phyloP scores from a whole-genome alignment of 2,113 vertebrate genomes.

The Osmerus eperlanus region DNA sequence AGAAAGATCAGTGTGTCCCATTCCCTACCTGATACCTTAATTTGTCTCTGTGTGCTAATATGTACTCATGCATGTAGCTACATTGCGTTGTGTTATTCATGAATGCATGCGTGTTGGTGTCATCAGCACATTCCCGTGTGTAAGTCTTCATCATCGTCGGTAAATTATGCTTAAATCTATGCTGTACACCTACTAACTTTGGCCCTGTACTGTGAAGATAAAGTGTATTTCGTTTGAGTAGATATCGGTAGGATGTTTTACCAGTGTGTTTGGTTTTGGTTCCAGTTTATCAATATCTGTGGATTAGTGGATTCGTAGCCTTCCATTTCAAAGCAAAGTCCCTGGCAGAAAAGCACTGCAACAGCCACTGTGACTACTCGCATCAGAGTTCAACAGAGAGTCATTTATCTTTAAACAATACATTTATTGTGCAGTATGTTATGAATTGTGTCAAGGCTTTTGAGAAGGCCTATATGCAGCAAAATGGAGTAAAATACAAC shows the following conservation, averaged over 20 bases:
- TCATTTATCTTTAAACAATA: background rate
- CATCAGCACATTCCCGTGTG: slow-evolving; percentile 29
- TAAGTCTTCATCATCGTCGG: background rate
- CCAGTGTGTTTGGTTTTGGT: no score
- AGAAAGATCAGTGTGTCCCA: slow-evolving; percentile 34
- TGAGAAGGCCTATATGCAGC: no score
- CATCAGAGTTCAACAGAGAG: background rate
- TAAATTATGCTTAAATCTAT: background rate
- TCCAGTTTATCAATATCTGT: no score
- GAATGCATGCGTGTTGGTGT: slow-evolving; percentile 42
- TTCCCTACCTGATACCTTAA: slow-evolving; percentile 24
- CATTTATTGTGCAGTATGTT: no score
- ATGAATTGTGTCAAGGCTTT: no score
- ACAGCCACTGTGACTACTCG: background rate
- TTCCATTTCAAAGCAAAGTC: no score
- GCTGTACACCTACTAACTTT: background rate
- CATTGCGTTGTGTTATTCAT: slow-evolving; percentile 52
- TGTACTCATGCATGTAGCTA: slow-evolving; percentile 52
- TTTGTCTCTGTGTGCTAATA: slow-evolving; percentile 36
- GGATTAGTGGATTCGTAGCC: no score
- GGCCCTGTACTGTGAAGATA: background rate
- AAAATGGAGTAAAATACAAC: no score
- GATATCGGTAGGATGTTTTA: no score
- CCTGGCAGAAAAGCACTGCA: no score
- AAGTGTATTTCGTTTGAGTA: no score